Evolutionary conservation across 1,140 invertebrate species (phyloP).

Genomic region (Marisa cornuarietis): DNA sequence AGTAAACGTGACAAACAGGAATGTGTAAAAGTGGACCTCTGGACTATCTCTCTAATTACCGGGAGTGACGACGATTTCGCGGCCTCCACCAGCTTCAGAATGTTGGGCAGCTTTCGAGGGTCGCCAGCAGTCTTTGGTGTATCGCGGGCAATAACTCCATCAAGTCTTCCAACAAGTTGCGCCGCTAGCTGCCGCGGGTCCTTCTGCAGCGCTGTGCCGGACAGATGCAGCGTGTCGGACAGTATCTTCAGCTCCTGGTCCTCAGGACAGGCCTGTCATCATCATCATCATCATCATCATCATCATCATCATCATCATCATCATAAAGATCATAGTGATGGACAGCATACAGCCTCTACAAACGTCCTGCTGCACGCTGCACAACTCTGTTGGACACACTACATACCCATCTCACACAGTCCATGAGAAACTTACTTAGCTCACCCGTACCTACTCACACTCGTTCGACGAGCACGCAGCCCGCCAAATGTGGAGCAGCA

Average conservation of each 20-base stretch:
- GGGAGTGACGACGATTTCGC: constrained; percentile 52
- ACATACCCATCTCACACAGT: no score
- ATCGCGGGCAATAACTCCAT: constrained; percentile 52
- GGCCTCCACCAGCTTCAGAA: constrained; percentile 49
- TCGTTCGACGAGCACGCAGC: no score
- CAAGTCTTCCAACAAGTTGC: constrained; percentile 88
- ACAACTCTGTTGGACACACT: background rate
- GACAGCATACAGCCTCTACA: no score
- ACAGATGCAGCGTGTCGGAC: constrained; percentile 89
- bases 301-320: background rate
- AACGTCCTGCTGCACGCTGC: no score
- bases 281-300: constrained; percentile 69
- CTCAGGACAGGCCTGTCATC: constrained; percentile 69
- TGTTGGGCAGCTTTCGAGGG: constrained; percentile 54
- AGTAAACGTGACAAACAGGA: no score
- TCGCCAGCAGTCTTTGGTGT: constrained; percentile 53
- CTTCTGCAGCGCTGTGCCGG: constrained; percentile 74
- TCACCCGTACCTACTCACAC: no score
- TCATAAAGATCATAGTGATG: background rate
- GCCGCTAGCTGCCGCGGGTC: constrained; percentile 96
- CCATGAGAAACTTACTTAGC: no score
- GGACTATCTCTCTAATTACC: background rate
- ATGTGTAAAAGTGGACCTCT: no score
- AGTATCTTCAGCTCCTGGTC: constrained; percentile 91
- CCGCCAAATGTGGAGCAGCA: no score